These are phyloP conservation scores for Eupeodes latifasciatus DNA, from an alignment of 2,888 invertebrate genomes.

Conservation along the genomic window DNA sequence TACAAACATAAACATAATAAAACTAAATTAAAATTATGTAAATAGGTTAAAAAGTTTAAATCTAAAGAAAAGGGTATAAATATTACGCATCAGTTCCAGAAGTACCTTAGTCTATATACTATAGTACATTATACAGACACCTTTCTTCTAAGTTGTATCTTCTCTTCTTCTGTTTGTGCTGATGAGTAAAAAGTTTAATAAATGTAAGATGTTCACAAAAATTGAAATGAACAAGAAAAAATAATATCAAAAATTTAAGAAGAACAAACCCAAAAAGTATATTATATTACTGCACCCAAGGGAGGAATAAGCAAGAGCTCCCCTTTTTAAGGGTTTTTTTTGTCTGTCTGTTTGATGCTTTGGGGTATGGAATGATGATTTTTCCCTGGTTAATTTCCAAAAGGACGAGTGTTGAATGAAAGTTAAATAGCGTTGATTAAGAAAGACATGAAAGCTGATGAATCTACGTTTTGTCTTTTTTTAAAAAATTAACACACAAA, in stretches of 20 bases:
- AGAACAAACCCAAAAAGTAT: not conserved
- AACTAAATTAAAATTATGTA: constrained; percentile 47
- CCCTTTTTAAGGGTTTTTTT: not conserved
- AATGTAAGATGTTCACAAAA: constrained; percentile 21
- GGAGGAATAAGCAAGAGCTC: constrained; percentile 1
- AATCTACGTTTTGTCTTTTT: not conserved
- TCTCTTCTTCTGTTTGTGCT: not conserved
- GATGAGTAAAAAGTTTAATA: constrained; percentile 22
- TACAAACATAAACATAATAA: constrained; percentile 26
- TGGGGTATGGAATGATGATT: not conserved
- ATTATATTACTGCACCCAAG: not conserved
- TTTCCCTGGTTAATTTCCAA: constrained; percentile 3
- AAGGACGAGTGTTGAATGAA: not conserved
- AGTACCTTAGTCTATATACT: no score
- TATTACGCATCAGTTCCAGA: not conserved
- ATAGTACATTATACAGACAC: not conserved
- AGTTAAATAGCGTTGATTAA: constrained; percentile 2
- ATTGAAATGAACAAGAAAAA: constrained; percentile 6
- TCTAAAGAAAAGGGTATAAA: not conserved
- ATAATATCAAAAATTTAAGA: not conserved
- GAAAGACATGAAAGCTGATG: not conserved
- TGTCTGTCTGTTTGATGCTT: not conserved
- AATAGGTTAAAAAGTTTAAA: constrained; percentile 34
- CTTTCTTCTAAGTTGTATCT: not conserved
- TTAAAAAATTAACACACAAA: not conserved